These are phyloP conservation scores for Cryptoblepharus egeriae DNA, from an alignment of 2,797 vertebrate species.

Conservation along the genomic window DNA sequence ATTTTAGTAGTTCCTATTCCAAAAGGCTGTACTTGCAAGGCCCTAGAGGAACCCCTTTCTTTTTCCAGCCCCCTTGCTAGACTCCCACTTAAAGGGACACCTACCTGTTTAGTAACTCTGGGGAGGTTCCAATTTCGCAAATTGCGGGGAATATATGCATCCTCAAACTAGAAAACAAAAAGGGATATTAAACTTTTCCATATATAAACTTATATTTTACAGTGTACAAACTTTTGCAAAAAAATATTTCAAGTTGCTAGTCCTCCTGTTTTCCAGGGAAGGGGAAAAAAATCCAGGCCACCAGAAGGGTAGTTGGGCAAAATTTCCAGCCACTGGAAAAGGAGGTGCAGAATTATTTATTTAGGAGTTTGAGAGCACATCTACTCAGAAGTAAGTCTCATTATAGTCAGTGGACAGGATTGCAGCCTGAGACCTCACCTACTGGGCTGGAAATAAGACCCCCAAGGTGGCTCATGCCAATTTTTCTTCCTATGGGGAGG, in stretches of 20 bases:
- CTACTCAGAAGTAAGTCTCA: too few relatives aligned
- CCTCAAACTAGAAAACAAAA: constrained; percentile 78
- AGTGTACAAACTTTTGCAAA: too few relatives aligned
- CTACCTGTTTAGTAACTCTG: constrained; percentile 79
- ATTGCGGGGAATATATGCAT: constrained; percentile 76
- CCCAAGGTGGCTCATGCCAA: too few relatives aligned
- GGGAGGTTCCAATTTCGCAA: constrained; percentile 84
- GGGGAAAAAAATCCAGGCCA: too few relatives aligned
- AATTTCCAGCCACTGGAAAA: neutral
- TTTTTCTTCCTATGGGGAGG: too few relatives aligned
- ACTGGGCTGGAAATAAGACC: too few relatives aligned
- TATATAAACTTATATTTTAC: too few relatives aligned
- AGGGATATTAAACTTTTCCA: neutral
- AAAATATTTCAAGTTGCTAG: neutral
- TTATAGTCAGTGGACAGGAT: too few relatives aligned
- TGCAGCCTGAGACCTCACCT: too few relatives aligned
- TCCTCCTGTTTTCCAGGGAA: neutral
- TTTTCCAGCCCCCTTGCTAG: too few relatives aligned
- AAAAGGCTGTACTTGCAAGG: neutral
- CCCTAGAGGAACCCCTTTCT: neutral
- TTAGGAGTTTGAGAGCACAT: too few relatives aligned
- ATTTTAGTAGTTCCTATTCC: neutral
- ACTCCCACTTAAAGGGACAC: neutral
- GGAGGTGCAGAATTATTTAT: too few relatives aligned
- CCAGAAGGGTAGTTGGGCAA: neutral